Conservation (phyloP, 2,888 invertebrate species). For the Chaetoderma sp. region DNA sequence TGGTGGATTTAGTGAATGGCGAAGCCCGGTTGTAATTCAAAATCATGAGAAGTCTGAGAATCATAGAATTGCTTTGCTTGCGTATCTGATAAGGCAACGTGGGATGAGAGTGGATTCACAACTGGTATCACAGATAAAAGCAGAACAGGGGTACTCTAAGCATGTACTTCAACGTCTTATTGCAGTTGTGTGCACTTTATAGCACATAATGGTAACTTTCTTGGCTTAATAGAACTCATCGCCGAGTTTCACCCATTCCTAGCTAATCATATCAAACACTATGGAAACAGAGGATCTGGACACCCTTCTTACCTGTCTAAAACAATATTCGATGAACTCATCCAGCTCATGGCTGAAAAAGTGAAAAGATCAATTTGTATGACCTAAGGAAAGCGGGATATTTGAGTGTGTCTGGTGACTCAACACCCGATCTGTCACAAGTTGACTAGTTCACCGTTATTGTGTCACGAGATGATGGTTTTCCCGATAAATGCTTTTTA, state of each 20-base stretch:
- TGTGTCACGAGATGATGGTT: background rate
- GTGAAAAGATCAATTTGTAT: too few relatives aligned
- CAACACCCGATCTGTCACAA: conserved; percentile 1
- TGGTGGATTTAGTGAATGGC: conserved; percentile 8
- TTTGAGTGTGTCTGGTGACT: background rate
- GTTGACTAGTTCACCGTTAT: background rate
- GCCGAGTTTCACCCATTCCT: background rate
- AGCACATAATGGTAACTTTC: background rate
- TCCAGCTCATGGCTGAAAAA: background rate
- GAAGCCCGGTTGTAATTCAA: conserved; percentile 10
- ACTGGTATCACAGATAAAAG: conserved; percentile 2
- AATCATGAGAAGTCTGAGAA: conserved; percentile 4
- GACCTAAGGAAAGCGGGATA: too few relatives aligned
- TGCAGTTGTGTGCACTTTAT: conserved; percentile 6
- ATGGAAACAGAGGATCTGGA: background rate
- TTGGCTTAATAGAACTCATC: background rate
- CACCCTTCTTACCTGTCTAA: conserved; percentile 1
- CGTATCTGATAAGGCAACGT: conserved; percentile 6
- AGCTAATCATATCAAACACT: background rate
- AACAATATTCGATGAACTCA: too few relatives aligned
- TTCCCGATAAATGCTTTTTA: background rate
- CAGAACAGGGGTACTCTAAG: conserved; percentile 2
- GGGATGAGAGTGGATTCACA: background rate
- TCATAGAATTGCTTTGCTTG: background rate
- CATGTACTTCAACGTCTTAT: conserved; percentile 5